A percentile compares a stretch with the other conserved stretches of the same genome.
These are phyloP conservation scores for Caenorhabditis sp. DNA, from an alignment of 2,888 invertebrate species.

Conservation along the genomic window DNA sequence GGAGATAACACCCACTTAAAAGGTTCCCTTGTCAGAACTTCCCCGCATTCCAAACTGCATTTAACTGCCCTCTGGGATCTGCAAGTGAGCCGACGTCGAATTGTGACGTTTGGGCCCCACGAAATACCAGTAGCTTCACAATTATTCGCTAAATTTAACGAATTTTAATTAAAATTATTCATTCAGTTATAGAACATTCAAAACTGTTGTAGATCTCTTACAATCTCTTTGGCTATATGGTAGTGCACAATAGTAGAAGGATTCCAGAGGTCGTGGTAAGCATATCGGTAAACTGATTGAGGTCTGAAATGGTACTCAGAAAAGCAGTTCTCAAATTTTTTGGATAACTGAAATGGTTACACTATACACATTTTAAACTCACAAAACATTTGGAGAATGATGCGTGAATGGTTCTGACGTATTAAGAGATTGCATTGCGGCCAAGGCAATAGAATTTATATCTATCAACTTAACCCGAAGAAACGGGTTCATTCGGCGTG, in stretches of 20 bases:
- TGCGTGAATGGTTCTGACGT: conserved; percentile 72
- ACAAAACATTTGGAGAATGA: conserved; percentile 67
- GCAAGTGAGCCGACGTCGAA: conserved; percentile 68
- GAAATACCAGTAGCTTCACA: conserved; percentile 47
- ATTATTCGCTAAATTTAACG: too few relatives aligned
- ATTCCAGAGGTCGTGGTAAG: conserved; percentile 73
- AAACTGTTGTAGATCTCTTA: conserved; percentile 67
- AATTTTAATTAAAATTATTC: too few relatives aligned
- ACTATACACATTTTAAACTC: too few relatives aligned
- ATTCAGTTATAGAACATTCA: conserved; percentile 22
- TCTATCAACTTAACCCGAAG: conserved; percentile 66
- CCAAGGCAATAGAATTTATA: conserved; percentile 67
- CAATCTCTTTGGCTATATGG: conserved; percentile 68
- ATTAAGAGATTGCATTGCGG: conserved; percentile 69
- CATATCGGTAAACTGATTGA: too few relatives aligned
- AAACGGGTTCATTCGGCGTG: conserved; percentile 56
- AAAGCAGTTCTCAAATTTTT: too few relatives aligned
- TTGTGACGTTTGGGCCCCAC: conserved; percentile 74
- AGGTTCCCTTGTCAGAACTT: conserved; percentile 74
- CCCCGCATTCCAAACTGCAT: conserved; percentile 77
- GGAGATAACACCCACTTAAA: too few relatives aligned
- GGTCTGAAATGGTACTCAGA: too few relatives aligned
- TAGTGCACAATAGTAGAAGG: conserved; percentile 73
- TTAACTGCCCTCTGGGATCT: conserved; percentile 73
- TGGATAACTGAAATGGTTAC: too few relatives aligned